Conservation (phyloP, 2,888 invertebrate species). For the Synergus itoensis region DNA sequence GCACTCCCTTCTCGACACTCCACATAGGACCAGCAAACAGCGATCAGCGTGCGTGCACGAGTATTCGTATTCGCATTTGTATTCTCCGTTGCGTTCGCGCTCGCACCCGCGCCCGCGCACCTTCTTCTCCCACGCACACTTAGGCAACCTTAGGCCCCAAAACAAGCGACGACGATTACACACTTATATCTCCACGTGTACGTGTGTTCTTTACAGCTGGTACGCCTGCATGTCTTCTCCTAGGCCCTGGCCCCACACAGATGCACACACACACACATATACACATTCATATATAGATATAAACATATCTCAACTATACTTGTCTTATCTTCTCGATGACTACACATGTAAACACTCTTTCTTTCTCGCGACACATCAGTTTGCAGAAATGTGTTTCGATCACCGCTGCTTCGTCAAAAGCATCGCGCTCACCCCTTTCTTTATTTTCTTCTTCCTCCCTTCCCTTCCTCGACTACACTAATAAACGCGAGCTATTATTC, state of each 20-base stretch:
- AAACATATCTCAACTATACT: background rate
- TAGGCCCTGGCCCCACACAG: background rate
- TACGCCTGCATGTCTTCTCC: conserved; percentile 14
- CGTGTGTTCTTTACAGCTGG: conserved; percentile 20
- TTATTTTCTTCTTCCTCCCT: too few relatives aligned
- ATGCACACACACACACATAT: background rate
- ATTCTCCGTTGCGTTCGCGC: background rate
- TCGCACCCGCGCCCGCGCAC: conserved; percentile 18
- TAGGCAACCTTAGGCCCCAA: conserved; percentile 30
- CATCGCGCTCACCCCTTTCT: background rate
- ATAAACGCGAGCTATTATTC: too few relatives aligned
- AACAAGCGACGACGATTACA: conserved; percentile 16
- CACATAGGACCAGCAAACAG: background rate
- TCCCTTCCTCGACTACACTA: background rate
- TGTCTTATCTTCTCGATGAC: conserved; percentile 25
- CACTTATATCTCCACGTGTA: background rate
- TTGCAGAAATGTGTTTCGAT: background rate
- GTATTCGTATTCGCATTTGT: background rate
- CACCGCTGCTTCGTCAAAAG: background rate
- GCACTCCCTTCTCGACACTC: conserved; percentile 32
- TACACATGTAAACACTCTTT: background rate
- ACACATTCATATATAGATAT: background rate
- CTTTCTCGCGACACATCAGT: background rate
- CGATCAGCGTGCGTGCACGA: background rate
- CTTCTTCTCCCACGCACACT: conserved; percentile 24